These are phyloP conservation scores for Zygogramma bicolorata DNA, from an alignment of 2,888 invertebrate genomes.

Conservation along the genomic window DNA sequence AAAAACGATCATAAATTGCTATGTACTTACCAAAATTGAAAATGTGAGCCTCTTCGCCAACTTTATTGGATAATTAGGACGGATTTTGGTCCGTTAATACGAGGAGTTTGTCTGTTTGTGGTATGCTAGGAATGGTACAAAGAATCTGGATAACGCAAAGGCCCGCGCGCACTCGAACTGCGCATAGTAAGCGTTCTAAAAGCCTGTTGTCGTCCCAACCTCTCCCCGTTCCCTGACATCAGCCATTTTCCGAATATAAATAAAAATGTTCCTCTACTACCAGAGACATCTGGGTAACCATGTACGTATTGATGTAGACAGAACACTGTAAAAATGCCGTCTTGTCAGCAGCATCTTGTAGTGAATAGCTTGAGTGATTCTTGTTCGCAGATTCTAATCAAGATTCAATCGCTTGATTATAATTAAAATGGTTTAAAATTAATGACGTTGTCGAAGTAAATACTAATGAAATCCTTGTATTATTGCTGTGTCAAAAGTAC, in stretches of 20 bases:
- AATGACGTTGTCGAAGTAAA: no score
- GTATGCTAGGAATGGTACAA: slow-evolving; percentile 98
- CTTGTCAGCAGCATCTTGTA: neutral
- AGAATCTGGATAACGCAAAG: slow-evolving; percentile 96
- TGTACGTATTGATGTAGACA: neutral
- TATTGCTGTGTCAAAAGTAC: no score
- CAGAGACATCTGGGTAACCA: slow-evolving; percentile 17
- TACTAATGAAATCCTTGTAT: no score
- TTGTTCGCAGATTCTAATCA: no score
- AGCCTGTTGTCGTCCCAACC: slow-evolving; percentile 64
- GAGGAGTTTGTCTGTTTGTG: slow-evolving; percentile 82
- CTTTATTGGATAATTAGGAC: slow-evolving; percentile 75
- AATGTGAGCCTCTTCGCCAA: slow-evolving; percentile 74
- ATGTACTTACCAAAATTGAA: slow-evolving; percentile 81
- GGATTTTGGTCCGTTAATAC: slow-evolving; percentile 78
- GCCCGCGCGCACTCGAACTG: slow-evolving; percentile 84
- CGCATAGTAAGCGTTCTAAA: slow-evolving; percentile 79
- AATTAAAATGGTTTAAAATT: no score
- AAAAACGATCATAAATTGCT: slow-evolving; percentile 70
- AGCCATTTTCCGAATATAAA: slow-evolving; percentile 1
- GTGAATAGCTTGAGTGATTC: neutral
- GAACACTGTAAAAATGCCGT: neutral
- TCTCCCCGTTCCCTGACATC: slow-evolving; percentile 40
- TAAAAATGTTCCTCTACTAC: slow-evolving; percentile 23
- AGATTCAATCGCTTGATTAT: no score